Conservation (phyloP, 2,113 vertebrate species). For the Muscicapa adusta region DNA sequence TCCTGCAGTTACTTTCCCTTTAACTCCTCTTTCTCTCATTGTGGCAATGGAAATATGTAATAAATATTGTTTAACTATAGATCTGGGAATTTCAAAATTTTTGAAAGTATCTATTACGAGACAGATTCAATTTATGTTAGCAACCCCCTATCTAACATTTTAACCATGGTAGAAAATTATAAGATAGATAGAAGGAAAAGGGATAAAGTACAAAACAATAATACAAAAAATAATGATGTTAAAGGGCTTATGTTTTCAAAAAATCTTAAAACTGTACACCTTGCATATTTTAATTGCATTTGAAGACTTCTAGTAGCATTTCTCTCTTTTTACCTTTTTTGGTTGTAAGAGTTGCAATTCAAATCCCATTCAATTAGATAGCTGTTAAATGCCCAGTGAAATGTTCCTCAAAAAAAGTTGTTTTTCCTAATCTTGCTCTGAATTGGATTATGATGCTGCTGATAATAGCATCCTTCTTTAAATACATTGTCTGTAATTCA, state of each 20-base stretch:
- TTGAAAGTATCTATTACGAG: background rate
- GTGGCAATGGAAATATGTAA: background rate
- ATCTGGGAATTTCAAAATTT: background rate
- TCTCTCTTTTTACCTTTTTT: background rate
- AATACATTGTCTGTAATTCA: background rate
- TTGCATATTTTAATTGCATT: background rate
- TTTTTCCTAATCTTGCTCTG: background rate
- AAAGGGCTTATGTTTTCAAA: background rate
- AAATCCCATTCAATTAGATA: background rate
- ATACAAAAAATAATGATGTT: background rate
- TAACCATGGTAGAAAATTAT: background rate
- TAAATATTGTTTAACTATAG: background rate
- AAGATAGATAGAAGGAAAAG: background rate
- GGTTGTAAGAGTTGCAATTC: background rate
- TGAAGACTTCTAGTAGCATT: background rate
- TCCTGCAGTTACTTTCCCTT: background rate
- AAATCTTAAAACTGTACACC: background rate
- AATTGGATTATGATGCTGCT: background rate
- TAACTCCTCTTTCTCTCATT: background rate
- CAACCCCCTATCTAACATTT: rapidly evolving
- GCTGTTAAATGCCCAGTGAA: background rate
- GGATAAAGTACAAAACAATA: background rate
- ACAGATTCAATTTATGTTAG: background rate
- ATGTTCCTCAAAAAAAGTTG: background rate
- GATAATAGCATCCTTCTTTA: background rate